These are phyloP conservation scores for Cetoscarus ocellatus DNA, from an alignment of 2,797 vertebrate genomes.

Conservation along the genomic window DNA sequence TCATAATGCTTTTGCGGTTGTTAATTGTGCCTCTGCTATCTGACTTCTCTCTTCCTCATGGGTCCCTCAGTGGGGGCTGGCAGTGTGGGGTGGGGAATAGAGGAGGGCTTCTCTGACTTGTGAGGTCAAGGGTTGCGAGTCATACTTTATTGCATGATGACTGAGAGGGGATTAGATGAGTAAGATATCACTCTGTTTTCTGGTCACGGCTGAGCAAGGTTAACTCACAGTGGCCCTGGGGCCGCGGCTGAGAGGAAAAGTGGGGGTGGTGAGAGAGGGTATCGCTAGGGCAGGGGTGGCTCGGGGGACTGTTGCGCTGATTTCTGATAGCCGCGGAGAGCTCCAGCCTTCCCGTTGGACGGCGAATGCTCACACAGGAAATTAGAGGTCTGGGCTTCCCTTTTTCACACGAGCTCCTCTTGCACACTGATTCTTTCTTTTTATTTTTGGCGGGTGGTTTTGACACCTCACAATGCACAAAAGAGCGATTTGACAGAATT, in stretches of 20 bases:
- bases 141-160: slow-evolving; percentile 84
- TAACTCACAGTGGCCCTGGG: slow-evolving; percentile 80
- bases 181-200: slow-evolving; percentile 84
- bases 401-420: slow-evolving; percentile 79
- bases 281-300: slow-evolving; percentile 76
- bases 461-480: slow-evolving; percentile 60
- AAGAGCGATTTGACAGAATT: slow-evolving; percentile 48
- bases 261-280: slow-evolving; percentile 59
- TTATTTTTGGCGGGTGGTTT: slow-evolving; percentile 42
- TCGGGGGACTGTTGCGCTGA: slow-evolving; percentile 80
- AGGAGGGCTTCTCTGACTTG: slow-evolving; percentile 54
- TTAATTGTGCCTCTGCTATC: slow-evolving; percentile 41
- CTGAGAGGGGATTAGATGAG: slow-evolving; percentile 83
- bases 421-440: slow-evolving; percentile 62
- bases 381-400: slow-evolving; percentile 83
- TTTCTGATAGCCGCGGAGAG: slow-evolving; percentile 78
- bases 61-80: slow-evolving; percentile 47
- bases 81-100: slow-evolving; percentile 43
- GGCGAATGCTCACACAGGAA: slow-evolving; percentile 83
- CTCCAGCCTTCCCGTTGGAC: slow-evolving; percentile 72
- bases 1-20: slow-evolving; percentile 43
- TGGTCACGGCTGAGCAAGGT: slow-evolving; percentile 83
- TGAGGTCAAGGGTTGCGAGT: slow-evolving; percentile 78
- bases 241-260: slow-evolving; percentile 63
- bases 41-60: slow-evolving; percentile 42